Evolutionary conservation across 2,888 invertebrate genomes (phyloP), one percentile per base, ranked within the genome.

Genomic region (Rhopalosiphum nymphaeae): DNA sequence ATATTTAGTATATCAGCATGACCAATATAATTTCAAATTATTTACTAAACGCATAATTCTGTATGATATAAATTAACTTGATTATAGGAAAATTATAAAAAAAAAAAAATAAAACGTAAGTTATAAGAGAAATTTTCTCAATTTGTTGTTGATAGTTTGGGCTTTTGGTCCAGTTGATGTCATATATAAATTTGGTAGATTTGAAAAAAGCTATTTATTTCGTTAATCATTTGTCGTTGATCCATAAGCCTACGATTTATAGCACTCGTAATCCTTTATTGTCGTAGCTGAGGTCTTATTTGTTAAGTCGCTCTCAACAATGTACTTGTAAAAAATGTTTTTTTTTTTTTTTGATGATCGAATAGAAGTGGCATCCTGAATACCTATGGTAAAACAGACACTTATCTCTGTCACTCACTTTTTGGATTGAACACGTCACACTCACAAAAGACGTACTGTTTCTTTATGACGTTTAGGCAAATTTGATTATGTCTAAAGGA

Each of bases 201-300:
- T 61, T 91, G 57, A 61, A 86, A 86, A 86, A 46, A 46, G 36
- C 57, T 61, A 91, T 87, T 92, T 61, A 57, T 92, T 57, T 86
- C 26, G n/a, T 86, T 92, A 61, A 92, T 92, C 49, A 92, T 92
- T 86, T 92, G 86, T 92, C 26, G 36, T 44, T 46, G 46, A 92
- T 49, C 56, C 46, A 36, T 92, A 92, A 86, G 57, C 91, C 86
- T 9, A 46, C 86, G 25, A 92, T 91, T 86, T 91, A 91, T 86
- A 46, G 86, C 16, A 1, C 46, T 86, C 57, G 29, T 92, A 86
- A 86, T 92, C 91, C 61, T 36, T 86, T 86, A 61, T 61, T 92
- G 91, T 92, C 61, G 26, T 86, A 21, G 25, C 46, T 86, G 46
- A 13, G 44, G 26, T 92, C 36, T 46, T 46, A 61, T 13, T 57